Base-by-base conservation (phyloP, 2,888 invertebrate species). In the Anarsia innoxiella region DNA sequence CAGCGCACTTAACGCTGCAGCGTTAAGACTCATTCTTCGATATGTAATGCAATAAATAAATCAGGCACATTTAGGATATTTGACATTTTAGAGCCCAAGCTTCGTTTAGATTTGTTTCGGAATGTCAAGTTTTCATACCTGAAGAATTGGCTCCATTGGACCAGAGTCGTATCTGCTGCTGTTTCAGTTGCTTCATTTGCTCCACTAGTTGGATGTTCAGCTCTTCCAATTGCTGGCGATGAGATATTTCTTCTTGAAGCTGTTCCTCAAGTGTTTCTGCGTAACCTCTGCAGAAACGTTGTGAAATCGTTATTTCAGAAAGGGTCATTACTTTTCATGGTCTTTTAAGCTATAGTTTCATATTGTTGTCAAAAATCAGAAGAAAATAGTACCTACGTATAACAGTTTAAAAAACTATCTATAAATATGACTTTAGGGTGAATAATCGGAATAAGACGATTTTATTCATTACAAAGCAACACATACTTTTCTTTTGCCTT, bases 151-250 rank as follows among this genome's bases (percentile, higher is more conserved):
- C 61, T 16, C 55, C 62, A 34, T 72, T 73, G 33, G 71, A 61
- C 85, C 85, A 85, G 12, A 78, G 41, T 36, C 66, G 61, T 26
- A 77, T 61, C 46, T 78, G 80, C 37, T 84, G 82, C 41, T 78
- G 76, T 46, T 86, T 84, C 5, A 87, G 74, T 37, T 85, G 78
- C 49, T 88, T 82, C 56, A 91, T 79, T 66, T 89, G 88, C 11
- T 86, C 74, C 34, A 88, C 87, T 2, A 91, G 72, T 53, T 88
- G 88, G 41, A 82, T 70, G 55, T 90, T 90, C 16, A 88, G 61
- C 48, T 86, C 86, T 55, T 90, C 90, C 1, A 88, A 85, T 59
- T 89, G 87, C 45, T 87, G 86, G n/a, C 90, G 77, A 47, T 88
- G 85, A 0, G 82, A 75, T 23, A 87, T 88, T 66, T 91, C 90